Evolutionary conservation across 2,113 vertebrate genomes (phyloP).

Genomic region (Pseudopipra pipra): DNA sequence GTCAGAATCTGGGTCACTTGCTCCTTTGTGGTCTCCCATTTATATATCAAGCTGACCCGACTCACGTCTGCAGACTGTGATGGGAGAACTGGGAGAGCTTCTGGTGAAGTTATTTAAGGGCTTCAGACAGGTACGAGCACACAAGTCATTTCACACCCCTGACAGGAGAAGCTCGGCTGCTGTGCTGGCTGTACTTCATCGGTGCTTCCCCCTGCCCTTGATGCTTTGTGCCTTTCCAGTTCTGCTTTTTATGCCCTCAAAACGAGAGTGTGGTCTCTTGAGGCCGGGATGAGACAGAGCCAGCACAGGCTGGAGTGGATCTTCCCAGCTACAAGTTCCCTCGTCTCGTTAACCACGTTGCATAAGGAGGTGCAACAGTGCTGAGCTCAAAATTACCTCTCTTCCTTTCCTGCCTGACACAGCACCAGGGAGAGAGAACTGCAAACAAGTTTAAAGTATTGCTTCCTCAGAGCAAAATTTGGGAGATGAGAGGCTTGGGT

Average conservation of each 20-base stretch:
- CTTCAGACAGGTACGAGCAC: neutral
- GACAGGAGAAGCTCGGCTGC: neutral
- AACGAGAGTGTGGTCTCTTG: rapidly evolving
- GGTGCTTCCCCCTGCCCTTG: neutral
- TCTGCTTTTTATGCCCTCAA: neutral
- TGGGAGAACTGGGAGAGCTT: neutral
- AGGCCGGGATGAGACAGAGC: neutral
- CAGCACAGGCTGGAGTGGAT: neutral
- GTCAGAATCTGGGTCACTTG: neutral
- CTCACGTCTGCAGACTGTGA: neutral
- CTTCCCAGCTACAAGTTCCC: neutral
- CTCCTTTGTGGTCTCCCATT: neutral
- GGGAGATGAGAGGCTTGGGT: neutral
- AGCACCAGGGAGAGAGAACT: neutral
- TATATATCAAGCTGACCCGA: neutral
- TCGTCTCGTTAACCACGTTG: neutral
- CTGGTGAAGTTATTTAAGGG: neutral
- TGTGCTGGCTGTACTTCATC: rapidly evolving
- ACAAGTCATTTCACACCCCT: neutral
- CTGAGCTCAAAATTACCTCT: neutral
- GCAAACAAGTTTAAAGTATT: neutral
- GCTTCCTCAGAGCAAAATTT: neutral
- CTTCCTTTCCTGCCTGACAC: neutral
- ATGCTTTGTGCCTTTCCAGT: neutral
- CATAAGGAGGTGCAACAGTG: neutral